Evolutionary conservation across 2,888 invertebrate species (phyloP), one percentile per base, ranked within the genome.

Genomic region (Lordiphosa fenestrarum): DNA sequence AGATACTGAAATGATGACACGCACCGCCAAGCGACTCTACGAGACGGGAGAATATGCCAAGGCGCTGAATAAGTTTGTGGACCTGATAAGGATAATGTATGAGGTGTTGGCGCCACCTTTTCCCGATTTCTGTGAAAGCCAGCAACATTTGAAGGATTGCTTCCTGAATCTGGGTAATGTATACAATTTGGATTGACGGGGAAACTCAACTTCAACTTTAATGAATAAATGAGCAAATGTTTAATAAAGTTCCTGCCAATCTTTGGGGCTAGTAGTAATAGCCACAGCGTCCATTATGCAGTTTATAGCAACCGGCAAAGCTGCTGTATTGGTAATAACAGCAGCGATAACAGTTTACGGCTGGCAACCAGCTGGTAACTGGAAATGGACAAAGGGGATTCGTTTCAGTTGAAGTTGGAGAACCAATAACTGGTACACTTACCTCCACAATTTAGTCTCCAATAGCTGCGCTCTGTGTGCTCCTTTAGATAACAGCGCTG

Each of bases 51-150:
- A 93, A 33, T 92, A 92, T 58, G 90, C 91, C 13, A 91, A 92
- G 71, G 94, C 95, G 2, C 89, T 94, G 37, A 91, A 91, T 72
- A 92, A 93, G 71, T 93, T 93, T 62, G 89, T 93, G 37, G 92
- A 93, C 83, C 91, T 94, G 13, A 88, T 95, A 39, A 92, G 92
- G 66, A 90, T 94, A 9, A 92, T 95, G 82, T 93, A 94, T 59
- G 91, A 92, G 40, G 93, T 92, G 2, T 88, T 95, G 40, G 91
- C 92, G 2, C 93, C 94, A 6, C 95, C 95, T 0, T 94, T 94
- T 73, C 91, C 91, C 61, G 95, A 95, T 69, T 95, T 93, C 86
- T 93, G 94, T 76, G 90, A 94, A 47, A 94, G 94, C 83, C 94
- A 94, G 60, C 94, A 95, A 87, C 92, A 93, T 49, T 89, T 94